Evolutionary conservation across 1,140 invertebrate species (phyloP), one percentile per base, ranked within the genome.

Genomic region (Acromyrmex heyeri): DNA sequence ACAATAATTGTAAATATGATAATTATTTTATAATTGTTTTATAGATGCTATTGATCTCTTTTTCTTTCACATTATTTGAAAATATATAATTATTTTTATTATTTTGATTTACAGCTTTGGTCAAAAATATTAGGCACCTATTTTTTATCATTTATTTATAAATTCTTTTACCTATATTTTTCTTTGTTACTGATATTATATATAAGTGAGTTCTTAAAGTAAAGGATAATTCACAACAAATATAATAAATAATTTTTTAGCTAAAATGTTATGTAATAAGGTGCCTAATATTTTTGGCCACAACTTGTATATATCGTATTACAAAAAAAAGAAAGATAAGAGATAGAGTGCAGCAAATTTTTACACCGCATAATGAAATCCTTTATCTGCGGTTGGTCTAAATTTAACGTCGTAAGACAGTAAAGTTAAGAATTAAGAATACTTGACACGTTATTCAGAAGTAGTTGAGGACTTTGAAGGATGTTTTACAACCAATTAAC

Each of bases 401-500:
- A 89, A 87, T 79, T 38, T 88, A 89, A 88, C 72, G 86, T 86
- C 55, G 70, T 82, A 76, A 87, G 70, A 34, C 48, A 44, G 75
- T 73, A 59, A 81, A 70, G 65, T 87, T 85, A 55, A 44, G 75
- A 81, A 86, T 91, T 85, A 85, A 93, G 89, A 87, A 77, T 91
- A 90, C 89, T 93, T 91, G 88, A 83, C 87, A 90, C 91, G 87
- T 88, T 91, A 91, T 64, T 91, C 38, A 88, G 87, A 88, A 91
- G 91, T 50, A 67, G 85, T 88, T 86, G 86, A 87, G 86, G 88
- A 55, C 62, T 83, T 78, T 64, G 83, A 88, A 90, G 91, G 87
- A 88, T 92, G 89, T 89, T 92, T 92, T 90, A 92, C 88, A 91
- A 91, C 86, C 88, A 92, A 93, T 93, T 93, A 92, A 88, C 88